Conservation (phyloP, 2,113 vertebrate genomes). For the Accipiter virgatus region DNA sequence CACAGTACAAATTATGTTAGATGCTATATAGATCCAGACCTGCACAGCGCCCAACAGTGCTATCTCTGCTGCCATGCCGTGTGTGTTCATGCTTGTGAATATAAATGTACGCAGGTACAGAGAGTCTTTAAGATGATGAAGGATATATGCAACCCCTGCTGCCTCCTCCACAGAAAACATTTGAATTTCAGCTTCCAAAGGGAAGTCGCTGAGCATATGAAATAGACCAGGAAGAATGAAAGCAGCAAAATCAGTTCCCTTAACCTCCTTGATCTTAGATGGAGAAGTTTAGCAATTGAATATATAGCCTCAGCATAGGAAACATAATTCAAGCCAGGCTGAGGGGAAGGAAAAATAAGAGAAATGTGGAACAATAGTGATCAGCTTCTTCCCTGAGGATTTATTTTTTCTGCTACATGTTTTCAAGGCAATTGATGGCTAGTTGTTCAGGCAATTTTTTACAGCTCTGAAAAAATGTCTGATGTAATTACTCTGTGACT, state of each 20-base stretch:
- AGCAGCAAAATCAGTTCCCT: neutral
- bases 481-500: neutral
- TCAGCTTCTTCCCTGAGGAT: neutral
- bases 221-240: neutral
- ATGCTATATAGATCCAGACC: neutral
- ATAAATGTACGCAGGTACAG: neutral
- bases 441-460: neutral
- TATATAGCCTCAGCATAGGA: neutral
- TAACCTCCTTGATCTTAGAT: neutral
- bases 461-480: neutral
- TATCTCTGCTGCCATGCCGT: neutral
- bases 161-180: neutral
- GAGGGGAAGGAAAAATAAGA: neutral
- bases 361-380: neutral
- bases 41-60: accelerated
- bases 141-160: neutral
- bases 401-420: neutral
- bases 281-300: neutral
- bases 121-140: neutral
- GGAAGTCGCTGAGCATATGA: neutral
- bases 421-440: neutral
- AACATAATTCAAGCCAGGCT: neutral
- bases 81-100: neutral
- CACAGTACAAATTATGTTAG: neutral
- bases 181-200: neutral